Conservation (phyloP, 2,113 vertebrate genomes). For the Clinocottus analis region DNA sequence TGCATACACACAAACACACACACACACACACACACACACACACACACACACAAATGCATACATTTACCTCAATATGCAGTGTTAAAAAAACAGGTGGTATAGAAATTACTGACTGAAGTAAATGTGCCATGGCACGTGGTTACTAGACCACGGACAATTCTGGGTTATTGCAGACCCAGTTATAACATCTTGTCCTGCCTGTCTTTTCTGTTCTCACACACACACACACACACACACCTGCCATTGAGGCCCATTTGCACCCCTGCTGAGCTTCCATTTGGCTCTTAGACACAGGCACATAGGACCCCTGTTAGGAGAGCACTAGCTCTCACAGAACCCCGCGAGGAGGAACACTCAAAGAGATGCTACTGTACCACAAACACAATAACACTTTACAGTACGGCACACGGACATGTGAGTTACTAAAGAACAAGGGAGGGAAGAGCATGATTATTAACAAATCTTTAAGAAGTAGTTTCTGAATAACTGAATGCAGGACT, state of each 20-base stretch:
- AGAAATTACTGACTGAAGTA: slow-evolving; percentile 61
- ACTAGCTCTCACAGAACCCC: slow-evolving; percentile 26
- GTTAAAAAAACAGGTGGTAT: slow-evolving; percentile 27
- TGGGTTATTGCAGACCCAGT: slow-evolving; percentile 49
- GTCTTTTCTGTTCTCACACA: slow-evolving; percentile 20
- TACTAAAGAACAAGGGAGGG: background rate
- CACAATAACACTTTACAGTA: background rate
- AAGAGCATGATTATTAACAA: background rate
- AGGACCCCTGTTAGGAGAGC: slow-evolving; percentile 45
- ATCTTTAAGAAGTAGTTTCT: background rate
- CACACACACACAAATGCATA: slow-evolving; percentile 43
- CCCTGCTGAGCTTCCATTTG: slow-evolving; percentile 64
- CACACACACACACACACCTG: slow-evolving; percentile 60
- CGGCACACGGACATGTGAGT: background rate
- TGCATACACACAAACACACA: slow-evolving; percentile 60
- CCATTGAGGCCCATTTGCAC: slow-evolving; percentile 68
- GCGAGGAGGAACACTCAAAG: slow-evolving; percentile 21
- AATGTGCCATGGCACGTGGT: slow-evolving; percentile 59
- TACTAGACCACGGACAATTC: slow-evolving; percentile 59
- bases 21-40: slow-evolving; percentile 50
- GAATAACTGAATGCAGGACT: background rate
- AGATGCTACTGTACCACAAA: slow-evolving; percentile 24
- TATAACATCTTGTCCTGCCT: background rate
- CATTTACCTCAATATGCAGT: slow-evolving; percentile 27
- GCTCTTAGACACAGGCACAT: slow-evolving; percentile 61